Percentiles rank a stretch among this genome's conserved stretches.
Evolutionary conservation across 1,140 invertebrate genomes (phyloP).

Genomic region (Pseudomyrmex cubaensis): DNA sequence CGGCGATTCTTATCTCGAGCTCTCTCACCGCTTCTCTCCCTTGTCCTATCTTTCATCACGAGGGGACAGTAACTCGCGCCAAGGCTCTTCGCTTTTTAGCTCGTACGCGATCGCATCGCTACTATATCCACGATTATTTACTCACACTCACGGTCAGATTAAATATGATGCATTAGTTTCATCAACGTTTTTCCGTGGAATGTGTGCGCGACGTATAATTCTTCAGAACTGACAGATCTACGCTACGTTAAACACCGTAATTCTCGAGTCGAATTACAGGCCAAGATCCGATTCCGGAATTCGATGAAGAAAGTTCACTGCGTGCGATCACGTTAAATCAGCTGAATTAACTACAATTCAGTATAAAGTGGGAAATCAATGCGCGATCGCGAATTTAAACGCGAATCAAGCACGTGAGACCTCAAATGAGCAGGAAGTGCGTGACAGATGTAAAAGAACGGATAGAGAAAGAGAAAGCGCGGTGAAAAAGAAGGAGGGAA

Average conservation of each 20-base stretch:
- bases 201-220: too few species aligned
- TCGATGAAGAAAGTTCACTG: background rate
- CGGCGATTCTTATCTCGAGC: conserved; percentile 73
- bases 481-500: conserved; percentile 12
- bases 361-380: conserved; percentile 25
- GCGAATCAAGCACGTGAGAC: background rate
- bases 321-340: too few species aligned
- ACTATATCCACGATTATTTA: conserved; percentile 35
- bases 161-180: conserved; percentile 29
- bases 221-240: too few species aligned
- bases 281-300: background rate
- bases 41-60: conserved; percentile 70
- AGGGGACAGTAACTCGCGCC: conserved; percentile 70
- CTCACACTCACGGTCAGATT: conserved; percentile 12
- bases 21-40: conserved; percentile 63
- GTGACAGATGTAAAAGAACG: too few species aligned
- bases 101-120: conserved; percentile 1
- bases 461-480: conserved; percentile 23
- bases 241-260: too few species aligned
- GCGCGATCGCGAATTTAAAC: conserved; percentile 14
- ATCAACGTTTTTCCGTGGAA: background rate
- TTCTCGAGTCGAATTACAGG: too few species aligned
- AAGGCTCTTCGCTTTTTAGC: conserved; percentile 61
- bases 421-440: too few species aligned
- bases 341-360: background rate